phyloP scores from a whole-genome alignment of 2,113 vertebrate genomes.

The Brachyhypopomus occidentalis region DNA sequence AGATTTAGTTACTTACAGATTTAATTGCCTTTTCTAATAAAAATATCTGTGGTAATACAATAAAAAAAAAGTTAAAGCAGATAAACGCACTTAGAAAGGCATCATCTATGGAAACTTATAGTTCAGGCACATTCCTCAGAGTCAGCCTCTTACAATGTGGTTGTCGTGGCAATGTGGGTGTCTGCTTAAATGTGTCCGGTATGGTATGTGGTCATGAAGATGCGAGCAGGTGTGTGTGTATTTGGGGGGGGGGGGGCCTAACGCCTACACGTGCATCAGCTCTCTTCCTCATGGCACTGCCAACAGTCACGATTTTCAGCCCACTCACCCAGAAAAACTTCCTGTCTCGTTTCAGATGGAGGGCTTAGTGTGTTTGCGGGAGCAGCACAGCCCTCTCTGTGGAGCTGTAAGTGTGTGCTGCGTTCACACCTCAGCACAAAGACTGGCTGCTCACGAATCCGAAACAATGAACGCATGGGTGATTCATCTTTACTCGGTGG shows the following conservation, averaged over 20 bases:
- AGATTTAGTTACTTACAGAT: too few species aligned
- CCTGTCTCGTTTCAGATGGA: conserved; percentile 51
- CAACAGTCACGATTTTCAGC: conserved; percentile 69
- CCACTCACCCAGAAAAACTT: conserved; percentile 66
- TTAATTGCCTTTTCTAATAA: too few species aligned
- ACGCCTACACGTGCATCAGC: conserved; percentile 45
- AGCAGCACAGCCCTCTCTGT: conserved; percentile 12
- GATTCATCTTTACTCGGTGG: conserved; percentile 42
- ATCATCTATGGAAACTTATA: not conserved
- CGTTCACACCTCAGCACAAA: conserved; percentile 37
- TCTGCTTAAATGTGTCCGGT: conserved; percentile 30
- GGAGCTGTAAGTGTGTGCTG: conserved; percentile 21
- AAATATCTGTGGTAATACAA: not conserved
- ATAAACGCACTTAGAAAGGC: not conserved
- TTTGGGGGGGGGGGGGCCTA: not conserved
- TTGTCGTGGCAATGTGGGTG: conserved; percentile 53
- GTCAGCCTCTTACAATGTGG: not conserved
- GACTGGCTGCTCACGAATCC: conserved; percentile 28
- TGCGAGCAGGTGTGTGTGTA: conserved; percentile 52
- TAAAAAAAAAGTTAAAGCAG: too few species aligned
- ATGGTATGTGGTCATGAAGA: conserved; percentile 16
- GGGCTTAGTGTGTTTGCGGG: conserved; percentile 31
- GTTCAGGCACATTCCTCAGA: not conserved
- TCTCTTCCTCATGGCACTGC: conserved; percentile 56
- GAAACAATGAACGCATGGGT: conserved; percentile 47